Evolutionary conservation across 2,888 invertebrate genomes (phyloP).

Genomic region (Diarsia dahlii): DNA sequence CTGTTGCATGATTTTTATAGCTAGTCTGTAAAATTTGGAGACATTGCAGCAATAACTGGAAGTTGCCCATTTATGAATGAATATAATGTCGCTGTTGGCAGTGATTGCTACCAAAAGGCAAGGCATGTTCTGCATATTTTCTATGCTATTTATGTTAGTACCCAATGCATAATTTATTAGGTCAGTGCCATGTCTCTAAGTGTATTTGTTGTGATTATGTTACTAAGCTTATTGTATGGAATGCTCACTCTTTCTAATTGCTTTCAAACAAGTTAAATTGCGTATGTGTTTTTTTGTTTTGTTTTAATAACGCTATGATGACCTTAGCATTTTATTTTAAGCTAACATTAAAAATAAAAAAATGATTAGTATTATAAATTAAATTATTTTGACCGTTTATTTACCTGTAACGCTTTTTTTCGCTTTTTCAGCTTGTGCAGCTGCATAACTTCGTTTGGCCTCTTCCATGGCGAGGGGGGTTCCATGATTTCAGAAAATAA

Average conservation of each 20-base stretch:
- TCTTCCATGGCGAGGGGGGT: slow-evolving; percentile 91
- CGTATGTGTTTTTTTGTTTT: slow-evolving; percentile 44
- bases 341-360: background rate
- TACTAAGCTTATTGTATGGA: background rate
- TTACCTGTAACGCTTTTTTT: slow-evolving; percentile 94
- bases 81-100: background rate
- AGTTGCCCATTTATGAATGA: background rate
- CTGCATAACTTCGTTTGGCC: slow-evolving; percentile 92
- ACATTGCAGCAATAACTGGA: background rate
- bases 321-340: background rate
- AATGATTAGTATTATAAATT: too few relatives aligned
- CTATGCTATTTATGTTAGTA: slow-evolving; percentile 17
- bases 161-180: slow-evolving; percentile 3
- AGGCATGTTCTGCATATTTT: background rate
- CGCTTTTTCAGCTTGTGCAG: slow-evolving; percentile 94
- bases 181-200: background rate
- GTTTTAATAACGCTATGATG: background rate
- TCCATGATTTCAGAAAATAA: slow-evolving; percentile 74
- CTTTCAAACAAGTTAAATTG: background rate
- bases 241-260: background rate
- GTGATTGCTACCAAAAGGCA: background rate
- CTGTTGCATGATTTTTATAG: background rate
- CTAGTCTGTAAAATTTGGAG: background rate
- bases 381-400: background rate
- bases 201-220: background rate